Evolutionary conservation across 1,140 invertebrate genomes (phyloP).

Genomic region (Lucilia cuprina): DNA sequence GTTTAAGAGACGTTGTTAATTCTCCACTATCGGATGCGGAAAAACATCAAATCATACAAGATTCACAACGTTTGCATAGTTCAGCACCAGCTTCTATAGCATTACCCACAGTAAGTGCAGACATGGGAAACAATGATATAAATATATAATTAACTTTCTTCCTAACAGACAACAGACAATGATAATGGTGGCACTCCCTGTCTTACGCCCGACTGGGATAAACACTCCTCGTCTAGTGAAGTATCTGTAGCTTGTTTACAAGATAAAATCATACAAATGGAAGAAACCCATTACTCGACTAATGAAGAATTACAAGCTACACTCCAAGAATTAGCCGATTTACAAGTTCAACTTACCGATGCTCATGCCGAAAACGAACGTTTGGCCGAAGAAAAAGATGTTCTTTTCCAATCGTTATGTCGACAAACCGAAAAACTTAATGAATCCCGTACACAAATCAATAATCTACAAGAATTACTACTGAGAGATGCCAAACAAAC

Average conservation of each 20-base stretch:
- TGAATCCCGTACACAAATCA: slow-evolving; percentile 74
- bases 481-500: slow-evolving; percentile 71
- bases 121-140: no score
- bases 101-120: slow-evolving; percentile 64
- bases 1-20: slow-evolving; percentile 77
- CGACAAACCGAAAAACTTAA: slow-evolving; percentile 90
- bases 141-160: background rate
- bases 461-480: slow-evolving; percentile 76
- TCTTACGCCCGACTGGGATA: slow-evolving; percentile 83
- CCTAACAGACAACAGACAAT: slow-evolving; percentile 30
- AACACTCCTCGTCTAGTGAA: slow-evolving; percentile 86
- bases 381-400: slow-evolving; percentile 85
- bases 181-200: slow-evolving; percentile 67
- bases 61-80: slow-evolving; percentile 72
- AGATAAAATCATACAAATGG: slow-evolving; percentile 85
- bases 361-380: slow-evolving; percentile 87
- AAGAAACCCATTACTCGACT: slow-evolving; percentile 74
- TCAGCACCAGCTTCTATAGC: slow-evolving; percentile 71
- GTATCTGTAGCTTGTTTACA: slow-evolving; percentile 91
- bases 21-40: slow-evolving; percentile 83
- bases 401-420: slow-evolving; percentile 89
- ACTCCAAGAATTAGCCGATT: slow-evolving; percentile 87
- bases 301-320: slow-evolving; percentile 95
- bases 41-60: slow-evolving; percentile 77
- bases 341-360: slow-evolving; percentile 85